phyloP scores from a whole-genome alignment of 2,113 vertebrate species.

The Cyphomyrus plagiostoma region DNA sequence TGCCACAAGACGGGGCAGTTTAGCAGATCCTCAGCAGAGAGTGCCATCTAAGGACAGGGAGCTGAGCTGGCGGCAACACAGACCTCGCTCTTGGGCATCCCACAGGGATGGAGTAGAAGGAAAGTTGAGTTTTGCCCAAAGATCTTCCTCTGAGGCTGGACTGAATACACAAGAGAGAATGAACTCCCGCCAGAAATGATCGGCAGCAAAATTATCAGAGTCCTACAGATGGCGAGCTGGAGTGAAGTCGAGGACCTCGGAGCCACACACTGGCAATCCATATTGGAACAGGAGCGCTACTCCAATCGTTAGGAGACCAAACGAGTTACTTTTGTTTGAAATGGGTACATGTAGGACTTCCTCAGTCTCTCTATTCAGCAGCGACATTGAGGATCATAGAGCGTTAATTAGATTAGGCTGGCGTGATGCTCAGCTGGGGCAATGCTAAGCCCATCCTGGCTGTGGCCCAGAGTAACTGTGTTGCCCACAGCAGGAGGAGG shows the following conservation, averaged over 20 bases:
- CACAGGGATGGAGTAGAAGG: too few species aligned
- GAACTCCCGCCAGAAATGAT: background rate
- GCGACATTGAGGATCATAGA: background rate
- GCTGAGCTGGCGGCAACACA: background rate
- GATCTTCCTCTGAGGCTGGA: background rate
- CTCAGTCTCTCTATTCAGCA: background rate
- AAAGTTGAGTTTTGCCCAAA: background rate
- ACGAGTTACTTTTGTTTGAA: background rate
- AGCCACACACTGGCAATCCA: background rate
- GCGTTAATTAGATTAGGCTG: constrained; percentile 14
- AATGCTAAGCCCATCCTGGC: background rate
- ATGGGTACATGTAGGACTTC: background rate
- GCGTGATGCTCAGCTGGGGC: background rate
- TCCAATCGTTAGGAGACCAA: background rate
- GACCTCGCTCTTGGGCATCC: background rate
- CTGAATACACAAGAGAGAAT: background rate
- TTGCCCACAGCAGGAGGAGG: background rate
- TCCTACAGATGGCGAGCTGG: background rate
- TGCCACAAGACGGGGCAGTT: background rate
- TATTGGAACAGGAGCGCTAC: background rate
- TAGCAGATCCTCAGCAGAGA: background rate
- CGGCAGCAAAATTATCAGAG: background rate
- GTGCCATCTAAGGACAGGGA: background rate
- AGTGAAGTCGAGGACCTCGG: background rate
- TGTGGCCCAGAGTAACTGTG: background rate